Conservation (phyloP, 2,797 vertebrate species). For the Tapera naevia region DNA sequence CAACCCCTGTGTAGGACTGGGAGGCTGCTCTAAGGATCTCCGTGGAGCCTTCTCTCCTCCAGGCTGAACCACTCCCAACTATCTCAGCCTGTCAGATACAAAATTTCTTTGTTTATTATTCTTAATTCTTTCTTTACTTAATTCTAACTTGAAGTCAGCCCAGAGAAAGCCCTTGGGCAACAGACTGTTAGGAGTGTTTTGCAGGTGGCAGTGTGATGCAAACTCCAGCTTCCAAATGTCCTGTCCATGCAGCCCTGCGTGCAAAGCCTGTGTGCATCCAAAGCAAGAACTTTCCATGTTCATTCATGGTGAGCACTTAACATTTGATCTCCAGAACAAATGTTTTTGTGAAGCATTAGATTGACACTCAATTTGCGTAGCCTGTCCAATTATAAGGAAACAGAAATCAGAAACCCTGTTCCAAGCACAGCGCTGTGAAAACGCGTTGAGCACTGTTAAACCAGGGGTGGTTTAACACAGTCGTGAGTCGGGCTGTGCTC, state of each 20-base stretch:
- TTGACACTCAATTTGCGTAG: background rate
- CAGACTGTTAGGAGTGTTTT: background rate
- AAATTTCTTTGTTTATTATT: background rate
- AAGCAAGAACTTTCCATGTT: background rate
- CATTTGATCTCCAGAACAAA: constrained; percentile 4
- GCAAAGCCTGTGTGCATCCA: background rate
- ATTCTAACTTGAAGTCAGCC: background rate
- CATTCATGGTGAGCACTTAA: background rate
- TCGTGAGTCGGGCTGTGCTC: background rate
- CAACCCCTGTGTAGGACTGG: too few relatives aligned
- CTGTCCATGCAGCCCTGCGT: background rate
- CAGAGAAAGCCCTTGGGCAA: background rate
- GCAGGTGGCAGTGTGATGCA: background rate
- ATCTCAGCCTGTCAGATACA: background rate
- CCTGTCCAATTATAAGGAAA: background rate
- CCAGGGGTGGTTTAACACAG: background rate
- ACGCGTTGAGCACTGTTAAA: background rate
- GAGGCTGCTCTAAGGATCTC: too few relatives aligned
- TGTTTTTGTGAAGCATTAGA: constrained; percentile 7
- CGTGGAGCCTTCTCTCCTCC: too few relatives aligned
- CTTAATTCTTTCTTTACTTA: too few relatives aligned
- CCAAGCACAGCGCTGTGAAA: background rate
- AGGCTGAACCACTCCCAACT: too few relatives aligned
- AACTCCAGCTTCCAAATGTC: background rate
- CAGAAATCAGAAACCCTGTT: background rate